Conservation (phyloP, 1,140 invertebrate species). For the Dreissena rostriformis region DNA sequence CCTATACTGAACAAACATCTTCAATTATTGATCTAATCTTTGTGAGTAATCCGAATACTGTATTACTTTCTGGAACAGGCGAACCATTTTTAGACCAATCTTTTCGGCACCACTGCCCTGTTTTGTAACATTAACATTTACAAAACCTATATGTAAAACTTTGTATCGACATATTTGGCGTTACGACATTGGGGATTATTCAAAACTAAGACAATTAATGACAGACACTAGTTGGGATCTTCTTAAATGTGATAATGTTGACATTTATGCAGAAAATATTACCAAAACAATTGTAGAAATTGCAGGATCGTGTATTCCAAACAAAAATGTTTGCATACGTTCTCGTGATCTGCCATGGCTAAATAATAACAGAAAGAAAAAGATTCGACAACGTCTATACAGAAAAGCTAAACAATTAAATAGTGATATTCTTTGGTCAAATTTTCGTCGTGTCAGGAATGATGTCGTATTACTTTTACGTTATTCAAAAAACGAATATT, state of each 20-base stretch:
- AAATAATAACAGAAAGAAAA: neutral
- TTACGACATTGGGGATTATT: slow-evolving; percentile 1
- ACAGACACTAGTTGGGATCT: neutral
- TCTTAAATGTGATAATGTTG: neutral
- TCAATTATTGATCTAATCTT: slow-evolving; percentile 11
- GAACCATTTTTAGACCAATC: neutral
- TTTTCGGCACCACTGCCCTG: neutral
- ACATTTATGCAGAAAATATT: slow-evolving; percentile 10
- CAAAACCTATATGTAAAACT: neutral
- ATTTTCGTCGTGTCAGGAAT: slow-evolving; percentile 2
- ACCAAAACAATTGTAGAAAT: slow-evolving; percentile 8
- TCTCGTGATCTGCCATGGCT: slow-evolving; percentile 3
- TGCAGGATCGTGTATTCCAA: slow-evolving; percentile 11
- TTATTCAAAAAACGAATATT: neutral
- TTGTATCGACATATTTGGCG: neutral
- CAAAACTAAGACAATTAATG: neutral
- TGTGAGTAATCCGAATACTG: neutral
- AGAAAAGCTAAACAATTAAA: slow-evolving; percentile 5
- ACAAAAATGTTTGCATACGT: slow-evolving; percentile 4
- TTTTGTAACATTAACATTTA: neutral
- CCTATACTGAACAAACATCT: slow-evolving; percentile 18
- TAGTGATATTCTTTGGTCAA: neutral
- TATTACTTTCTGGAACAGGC: neutral
- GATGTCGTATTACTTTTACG: neutral
- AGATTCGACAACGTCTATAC: neutral